Conservation (phyloP, 2,797 vertebrate genomes). For the Crotalus adamanteus region DNA sequence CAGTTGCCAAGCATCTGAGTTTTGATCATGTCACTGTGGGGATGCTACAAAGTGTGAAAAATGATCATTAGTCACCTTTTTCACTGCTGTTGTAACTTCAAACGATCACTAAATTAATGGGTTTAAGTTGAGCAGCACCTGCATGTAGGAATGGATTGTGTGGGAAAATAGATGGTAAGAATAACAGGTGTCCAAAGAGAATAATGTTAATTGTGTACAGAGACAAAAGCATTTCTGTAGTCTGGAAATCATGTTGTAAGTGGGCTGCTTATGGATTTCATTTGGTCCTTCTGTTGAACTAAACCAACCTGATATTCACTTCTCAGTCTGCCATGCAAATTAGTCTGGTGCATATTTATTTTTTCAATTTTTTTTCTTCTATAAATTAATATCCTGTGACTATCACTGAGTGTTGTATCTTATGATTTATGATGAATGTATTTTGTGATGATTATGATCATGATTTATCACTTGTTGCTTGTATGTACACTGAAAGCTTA, state of each 20-base stretch:
- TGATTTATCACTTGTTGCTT: too few relatives aligned
- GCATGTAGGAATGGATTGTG: slow-evolving; percentile 43
- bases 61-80: not conserved
- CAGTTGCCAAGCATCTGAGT: too few relatives aligned
- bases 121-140: not conserved
- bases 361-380: not conserved
- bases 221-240: slow-evolving; percentile 38
- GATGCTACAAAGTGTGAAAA: not conserved
- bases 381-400: not conserved
- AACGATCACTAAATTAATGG: not conserved
- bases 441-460: too few relatives aligned
- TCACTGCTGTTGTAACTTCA: not conserved
- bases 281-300: not conserved
- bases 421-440: too few relatives aligned
- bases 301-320: not conserved
- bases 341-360: not conserved
- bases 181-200: slow-evolving; percentile 35
- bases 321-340: not conserved
- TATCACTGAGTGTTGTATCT: too few relatives aligned
- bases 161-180: slow-evolving; percentile 37
- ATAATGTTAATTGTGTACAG: slow-evolving; percentile 43
- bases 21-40: too few relatives aligned
- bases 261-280: not conserved
- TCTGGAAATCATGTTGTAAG: slow-evolving; percentile 8
- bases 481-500: too few relatives aligned